Evolutionary conservation across 2,797 vertebrate genomes (phyloP).

Genomic region (Epinephelus awoara): DNA sequence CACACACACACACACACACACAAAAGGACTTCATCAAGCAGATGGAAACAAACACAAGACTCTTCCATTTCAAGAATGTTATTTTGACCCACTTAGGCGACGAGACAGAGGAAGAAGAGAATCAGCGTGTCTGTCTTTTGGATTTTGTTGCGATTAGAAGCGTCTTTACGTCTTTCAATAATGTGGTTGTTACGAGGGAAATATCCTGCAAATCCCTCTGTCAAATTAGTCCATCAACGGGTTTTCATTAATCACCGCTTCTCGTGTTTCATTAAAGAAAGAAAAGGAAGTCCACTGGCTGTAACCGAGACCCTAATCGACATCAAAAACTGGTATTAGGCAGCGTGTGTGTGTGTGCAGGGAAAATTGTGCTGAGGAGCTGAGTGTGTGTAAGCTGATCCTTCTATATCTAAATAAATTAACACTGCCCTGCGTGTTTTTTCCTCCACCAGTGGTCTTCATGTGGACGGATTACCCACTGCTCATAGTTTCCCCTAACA

Average conservation of each 20-base stretch:
- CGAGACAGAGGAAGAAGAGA: slow-evolving; percentile 48
- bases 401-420: slow-evolving; percentile 56
- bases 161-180: slow-evolving; percentile 48
- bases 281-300: slow-evolving; percentile 18
- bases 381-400: slow-evolving; percentile 48
- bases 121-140: slow-evolving; percentile 49
- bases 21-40: slow-evolving; percentile 11
- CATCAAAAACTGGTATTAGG: neutral
- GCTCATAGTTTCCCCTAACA: slow-evolving; percentile 16
- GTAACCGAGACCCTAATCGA: slow-evolving; percentile 34
- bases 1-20: slow-evolving; percentile 11
- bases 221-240: slow-evolving; percentile 46
- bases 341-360: neutral
- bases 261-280: slow-evolving; percentile 44
- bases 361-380: neutral
- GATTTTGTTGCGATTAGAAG: slow-evolving; percentile 43
- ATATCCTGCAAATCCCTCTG: slow-evolving; percentile 29
- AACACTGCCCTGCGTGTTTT: slow-evolving; percentile 29
- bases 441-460: slow-evolving; percentile 13
- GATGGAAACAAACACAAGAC: slow-evolving; percentile 63
- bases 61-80: slow-evolving; percentile 59
- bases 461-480: slow-evolving; percentile 14
- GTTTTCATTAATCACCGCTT: slow-evolving; percentile 55
- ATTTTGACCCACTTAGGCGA: slow-evolving; percentile 58
- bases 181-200: slow-evolving; percentile 21